Evolutionary conservation across 1,140 invertebrate genomes (phyloP), one percentile per base, ranked within the genome.

Genomic region (Medauroidea extradentata): DNA sequence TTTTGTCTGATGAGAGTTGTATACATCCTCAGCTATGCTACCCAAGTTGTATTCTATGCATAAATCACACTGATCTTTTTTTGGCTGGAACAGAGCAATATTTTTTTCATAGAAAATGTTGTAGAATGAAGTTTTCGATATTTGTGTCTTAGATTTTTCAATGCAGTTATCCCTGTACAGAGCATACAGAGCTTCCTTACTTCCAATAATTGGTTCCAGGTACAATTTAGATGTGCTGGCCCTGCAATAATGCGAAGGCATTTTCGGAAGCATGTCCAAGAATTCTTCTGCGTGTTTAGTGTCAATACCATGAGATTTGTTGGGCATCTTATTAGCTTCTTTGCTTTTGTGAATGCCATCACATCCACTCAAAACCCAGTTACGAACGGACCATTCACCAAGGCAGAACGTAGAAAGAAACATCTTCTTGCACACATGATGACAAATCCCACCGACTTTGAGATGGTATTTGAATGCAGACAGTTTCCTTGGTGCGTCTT

Each of bases 61-160:
- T 8, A 51, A 43, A 13, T 65, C 54, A 51, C 61, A 65, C 25
- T 53, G 38, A 55, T 62, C 57, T 50, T 62, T 62, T 23, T 38
- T 59, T 16, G 61, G 48, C 14, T 52, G 18, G 38, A 54, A 62
- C 19, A 62, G 16, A 8, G 14, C 25, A 44, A 54, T n/a, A 25
- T 60, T 60, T 42, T 46, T 7, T 21, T 46, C 44, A 5, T 11
- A 5, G 9, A 46, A 7, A 21, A 46, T 13, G 4, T 46, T 25
- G 44, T 46, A 19, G 44, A 46, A 46, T 21, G 44, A 21, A 46
- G 24, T 21, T 46, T 25, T 19, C 18, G 18, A 21, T 25, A 46
- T 46, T 46, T 5, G 18, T 25, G 18, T 46, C 24, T 21, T 5
- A 11, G 18, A 19, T 46, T 57, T 34, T 16, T 42, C 24, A 8